A percentile compares a stretch with the other conserved stretches of the same genome.
Conservation (phyloP, 1,140 invertebrate species). For the Acyrthosiphon pisum region DNA sequence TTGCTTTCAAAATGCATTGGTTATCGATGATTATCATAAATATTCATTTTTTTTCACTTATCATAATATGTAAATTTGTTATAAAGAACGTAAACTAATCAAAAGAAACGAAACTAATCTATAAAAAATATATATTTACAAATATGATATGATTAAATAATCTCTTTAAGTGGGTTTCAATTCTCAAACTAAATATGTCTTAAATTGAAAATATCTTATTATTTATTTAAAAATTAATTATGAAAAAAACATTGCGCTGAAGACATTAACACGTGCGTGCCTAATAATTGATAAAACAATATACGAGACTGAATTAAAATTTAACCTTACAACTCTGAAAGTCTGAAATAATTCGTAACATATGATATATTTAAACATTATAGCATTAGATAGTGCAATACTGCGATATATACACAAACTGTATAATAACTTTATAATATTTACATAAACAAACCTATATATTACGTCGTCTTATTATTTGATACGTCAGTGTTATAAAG, state of each 20-base stretch:
- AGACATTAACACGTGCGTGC: neutral
- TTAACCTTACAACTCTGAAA: conserved; percentile 16
- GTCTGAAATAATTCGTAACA: neutral
- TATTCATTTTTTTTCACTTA: neutral
- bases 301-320: neutral
- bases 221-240: neutral
- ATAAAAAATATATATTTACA: neutral
- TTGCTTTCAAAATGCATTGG: neutral
- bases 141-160: neutral
- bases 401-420: neutral
- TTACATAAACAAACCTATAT: neutral
- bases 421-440: conserved; percentile 12
- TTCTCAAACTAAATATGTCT: neutral
- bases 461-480: neutral
- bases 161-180: neutral
- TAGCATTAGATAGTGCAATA: neutral
- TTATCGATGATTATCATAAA: neutral
- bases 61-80: neutral
- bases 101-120: neutral
- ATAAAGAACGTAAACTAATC: neutral
- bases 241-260: neutral
- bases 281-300: neutral
- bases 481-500: neutral
- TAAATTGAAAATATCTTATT: neutral
- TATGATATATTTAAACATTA: neutral